phyloP scores from a whole-genome alignment of 2,888 invertebrate species.

The Drosophila dives region DNA sequence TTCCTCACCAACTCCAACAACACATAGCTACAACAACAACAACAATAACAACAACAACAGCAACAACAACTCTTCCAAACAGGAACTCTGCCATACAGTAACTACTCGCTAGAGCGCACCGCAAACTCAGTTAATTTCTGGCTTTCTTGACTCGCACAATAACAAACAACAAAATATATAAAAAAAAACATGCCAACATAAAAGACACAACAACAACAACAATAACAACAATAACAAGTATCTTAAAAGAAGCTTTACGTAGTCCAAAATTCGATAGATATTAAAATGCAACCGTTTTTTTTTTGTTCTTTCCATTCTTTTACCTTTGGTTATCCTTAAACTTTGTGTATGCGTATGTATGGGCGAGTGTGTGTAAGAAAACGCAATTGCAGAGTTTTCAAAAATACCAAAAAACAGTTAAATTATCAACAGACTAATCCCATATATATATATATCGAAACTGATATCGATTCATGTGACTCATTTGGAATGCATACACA shows the following conservation, averaged over 20 bases:
- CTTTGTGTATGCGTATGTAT: conserved; percentile 39
- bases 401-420: conserved; percentile 42
- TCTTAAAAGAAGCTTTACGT: conserved; percentile 53
- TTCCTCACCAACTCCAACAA: conserved; percentile 22
- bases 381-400: conserved; percentile 57
- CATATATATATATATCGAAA: conserved; percentile 2
- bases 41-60: background rate
- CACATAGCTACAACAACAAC: background rate
- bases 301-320: background rate
- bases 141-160: conserved; percentile 66
- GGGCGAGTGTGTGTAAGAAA: conserved; percentile 34
- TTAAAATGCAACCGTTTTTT: conserved; percentile 51
- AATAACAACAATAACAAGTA: conserved; percentile 14
- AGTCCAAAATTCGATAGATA: conserved; percentile 59
- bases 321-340: conserved; percentile 23
- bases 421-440: conserved; percentile 14
- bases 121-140: conserved; percentile 69
- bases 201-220: conserved; percentile 11
- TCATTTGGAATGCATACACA: conserved; percentile 31
- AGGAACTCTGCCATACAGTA: conserved; percentile 62
- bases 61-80: conserved; percentile 13
- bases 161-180: background rate
- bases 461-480: background rate
- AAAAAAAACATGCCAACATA: conserved; percentile 44
- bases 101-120: conserved; percentile 63